A percentile compares a stretch with the other conserved stretches of the same genome.
Conservation (phyloP, 2,888 invertebrate species). For the Homarus gammarus region DNA sequence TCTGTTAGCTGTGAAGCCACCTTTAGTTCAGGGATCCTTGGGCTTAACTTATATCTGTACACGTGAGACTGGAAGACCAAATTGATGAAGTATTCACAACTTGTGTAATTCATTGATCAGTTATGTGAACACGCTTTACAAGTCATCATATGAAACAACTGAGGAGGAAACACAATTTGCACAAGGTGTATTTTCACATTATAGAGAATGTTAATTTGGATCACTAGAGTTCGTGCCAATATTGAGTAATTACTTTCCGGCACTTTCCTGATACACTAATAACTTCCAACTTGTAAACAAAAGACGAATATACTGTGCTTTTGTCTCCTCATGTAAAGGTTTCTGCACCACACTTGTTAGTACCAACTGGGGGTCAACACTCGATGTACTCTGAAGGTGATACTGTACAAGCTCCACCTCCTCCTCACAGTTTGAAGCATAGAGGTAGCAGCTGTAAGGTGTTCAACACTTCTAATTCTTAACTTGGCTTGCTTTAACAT, state of each 20-base stretch:
- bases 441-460: conserved; percentile 1
- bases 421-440: background rate
- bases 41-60: conserved; percentile 45
- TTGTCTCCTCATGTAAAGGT: background rate
- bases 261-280: background rate
- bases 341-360: background rate
- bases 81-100: conserved; percentile 66
- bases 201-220: background rate
- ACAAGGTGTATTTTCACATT: background rate
- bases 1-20: conserved; percentile 22
- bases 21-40: conserved; percentile 19
- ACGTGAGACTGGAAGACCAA: conserved; percentile 66
- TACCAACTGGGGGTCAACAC: background rate
- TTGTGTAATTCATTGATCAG: conserved; percentile 46
- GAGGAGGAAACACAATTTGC: background rate
- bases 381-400: background rate
- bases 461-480: no score
- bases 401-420: background rate
- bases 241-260: background rate
- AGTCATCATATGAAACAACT: background rate
- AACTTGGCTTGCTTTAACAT: no score
- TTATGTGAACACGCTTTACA: conserved; percentile 16
- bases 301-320: background rate
- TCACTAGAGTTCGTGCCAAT: background rate
- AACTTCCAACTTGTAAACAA: background rate